Evolutionary conservation across 2,797 vertebrate genomes (phyloP).

Genomic region (Merluccius polli): DNA sequence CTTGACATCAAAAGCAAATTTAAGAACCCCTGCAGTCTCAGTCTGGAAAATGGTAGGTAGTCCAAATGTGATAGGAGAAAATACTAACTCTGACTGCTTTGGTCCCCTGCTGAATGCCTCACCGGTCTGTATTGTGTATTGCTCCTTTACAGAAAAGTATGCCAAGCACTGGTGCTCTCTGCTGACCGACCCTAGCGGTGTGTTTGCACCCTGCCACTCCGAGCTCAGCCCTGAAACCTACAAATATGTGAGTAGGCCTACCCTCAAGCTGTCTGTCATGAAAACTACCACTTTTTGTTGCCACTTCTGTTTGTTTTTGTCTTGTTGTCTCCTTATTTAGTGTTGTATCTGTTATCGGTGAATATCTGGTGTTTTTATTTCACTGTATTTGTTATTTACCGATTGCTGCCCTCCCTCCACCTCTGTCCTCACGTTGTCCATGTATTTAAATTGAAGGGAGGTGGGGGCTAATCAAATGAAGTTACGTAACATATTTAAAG

Average conservation of each 20-base stretch:
- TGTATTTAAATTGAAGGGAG: neutral
- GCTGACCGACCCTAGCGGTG: constrained; percentile 67
- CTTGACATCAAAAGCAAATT: constrained; percentile 53
- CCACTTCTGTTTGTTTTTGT: neutral
- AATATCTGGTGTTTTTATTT: neutral
- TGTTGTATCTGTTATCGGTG: neutral
- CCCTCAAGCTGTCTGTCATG: too few species aligned
- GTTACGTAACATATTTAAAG: neutral
- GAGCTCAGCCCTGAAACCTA: constrained; percentile 74
- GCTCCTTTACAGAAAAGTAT: constrained; percentile 74
- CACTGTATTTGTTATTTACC: neutral
- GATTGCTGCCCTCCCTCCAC: neutral
- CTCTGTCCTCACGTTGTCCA: too few species aligned
- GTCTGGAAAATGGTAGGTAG: constrained; percentile 61
- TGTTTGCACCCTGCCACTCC: constrained; percentile 78
- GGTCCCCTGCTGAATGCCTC: neutral
- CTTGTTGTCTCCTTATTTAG: neutral
- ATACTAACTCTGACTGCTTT: neutral
- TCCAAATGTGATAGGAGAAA: neutral
- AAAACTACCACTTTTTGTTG: neutral
- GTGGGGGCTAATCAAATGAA: neutral
- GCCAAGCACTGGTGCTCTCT: constrained; percentile 83
- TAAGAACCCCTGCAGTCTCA: constrained; percentile 67
- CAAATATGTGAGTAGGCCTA: constrained; percentile 64
- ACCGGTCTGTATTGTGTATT: neutral